These are phyloP conservation scores for Odontophorus gujanensis DNA, from an alignment of 2,113 vertebrate genomes.

Conservation along the genomic window DNA sequence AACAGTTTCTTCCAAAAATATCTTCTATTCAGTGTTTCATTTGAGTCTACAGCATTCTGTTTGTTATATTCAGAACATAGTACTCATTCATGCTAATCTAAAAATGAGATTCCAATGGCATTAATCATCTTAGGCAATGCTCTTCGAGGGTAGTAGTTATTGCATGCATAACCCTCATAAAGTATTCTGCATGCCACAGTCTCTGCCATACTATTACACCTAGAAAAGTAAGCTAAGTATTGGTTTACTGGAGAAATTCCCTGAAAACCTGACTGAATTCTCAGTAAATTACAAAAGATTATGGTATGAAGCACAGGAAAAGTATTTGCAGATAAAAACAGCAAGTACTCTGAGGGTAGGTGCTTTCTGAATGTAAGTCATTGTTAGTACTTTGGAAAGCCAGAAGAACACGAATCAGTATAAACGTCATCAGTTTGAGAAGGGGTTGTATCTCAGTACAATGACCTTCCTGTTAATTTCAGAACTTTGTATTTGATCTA, in stretches of 20 bases:
- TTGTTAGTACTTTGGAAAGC: background rate
- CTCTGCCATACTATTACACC: background rate
- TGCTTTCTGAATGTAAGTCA: background rate
- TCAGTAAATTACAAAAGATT: background rate
- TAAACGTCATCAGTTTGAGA: background rate
- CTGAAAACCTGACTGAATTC: background rate
- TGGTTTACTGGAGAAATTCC: background rate
- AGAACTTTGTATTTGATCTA: background rate
- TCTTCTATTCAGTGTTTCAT: constrained; percentile 17
- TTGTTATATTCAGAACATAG: constrained; percentile 8
- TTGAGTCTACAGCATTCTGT: constrained; percentile 49
- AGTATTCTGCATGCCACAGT: background rate
- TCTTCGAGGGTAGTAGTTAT: constrained; percentile 29
- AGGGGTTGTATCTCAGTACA: background rate
- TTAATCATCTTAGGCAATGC: constrained; percentile 27
- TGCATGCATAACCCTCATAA: background rate
- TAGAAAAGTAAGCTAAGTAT: background rate
- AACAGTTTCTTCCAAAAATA: constrained; percentile 57
- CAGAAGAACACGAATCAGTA: background rate
- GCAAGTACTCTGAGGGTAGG: background rate
- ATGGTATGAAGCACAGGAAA: background rate
- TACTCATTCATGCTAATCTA: constrained; percentile 29
- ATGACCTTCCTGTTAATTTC: background rate
- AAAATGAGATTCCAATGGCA: constrained; percentile 20
- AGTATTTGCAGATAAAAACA: background rate